These are phyloP conservation scores for Melanaphis sacchari DNA, from an alignment of 1,140 invertebrate genomes.

Conservation along the genomic window DNA sequence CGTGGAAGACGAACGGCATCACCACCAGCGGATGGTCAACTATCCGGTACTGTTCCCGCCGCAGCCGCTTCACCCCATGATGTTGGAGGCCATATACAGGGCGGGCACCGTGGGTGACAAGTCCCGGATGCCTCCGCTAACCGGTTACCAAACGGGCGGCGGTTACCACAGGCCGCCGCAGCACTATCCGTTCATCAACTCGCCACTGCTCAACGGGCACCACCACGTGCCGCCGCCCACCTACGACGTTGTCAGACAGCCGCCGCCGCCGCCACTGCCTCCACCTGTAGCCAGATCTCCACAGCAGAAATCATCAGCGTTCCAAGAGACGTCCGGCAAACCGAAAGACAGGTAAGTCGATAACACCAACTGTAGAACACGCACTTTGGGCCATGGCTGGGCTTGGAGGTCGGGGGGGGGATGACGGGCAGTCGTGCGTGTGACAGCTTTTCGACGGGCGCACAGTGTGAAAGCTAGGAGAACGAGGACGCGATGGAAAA, in stretches of 20 bases:
- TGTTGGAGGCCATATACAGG: slow-evolving; percentile 76
- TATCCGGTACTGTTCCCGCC: slow-evolving; percentile 68
- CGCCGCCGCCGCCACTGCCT: slow-evolving; percentile 60
- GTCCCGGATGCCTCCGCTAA: slow-evolving; percentile 65
- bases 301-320: slow-evolving; percentile 11
- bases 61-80: slow-evolving; percentile 71
- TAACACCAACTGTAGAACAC: neutral
- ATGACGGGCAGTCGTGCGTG: neutral
- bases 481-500: neutral
- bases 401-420: neutral
- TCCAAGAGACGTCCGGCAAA: slow-evolving; percentile 65
- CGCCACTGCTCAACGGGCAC: slow-evolving; percentile 64
- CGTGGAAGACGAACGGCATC: slow-evolving; percentile 61
- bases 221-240: slow-evolving; percentile 63
- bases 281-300: slow-evolving; percentile 61
- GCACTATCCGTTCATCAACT: slow-evolving; percentile 59
- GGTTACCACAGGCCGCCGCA: neutral
- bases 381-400: neutral
- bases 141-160: slow-evolving; percentile 59
- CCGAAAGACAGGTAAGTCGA: slow-evolving; percentile 63
- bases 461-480: neutral
- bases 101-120: slow-evolving; percentile 67
- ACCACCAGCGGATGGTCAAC: slow-evolving; percentile 64
- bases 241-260: slow-evolving; percentile 64
- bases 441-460: too few relatives aligned